A percentile compares a stretch with the other conserved stretches of the same genome.
These are phyloP conservation scores for Syrrhaptes paradoxus DNA, from an alignment of 2,113 vertebrate genomes.

Conservation along the genomic window DNA sequence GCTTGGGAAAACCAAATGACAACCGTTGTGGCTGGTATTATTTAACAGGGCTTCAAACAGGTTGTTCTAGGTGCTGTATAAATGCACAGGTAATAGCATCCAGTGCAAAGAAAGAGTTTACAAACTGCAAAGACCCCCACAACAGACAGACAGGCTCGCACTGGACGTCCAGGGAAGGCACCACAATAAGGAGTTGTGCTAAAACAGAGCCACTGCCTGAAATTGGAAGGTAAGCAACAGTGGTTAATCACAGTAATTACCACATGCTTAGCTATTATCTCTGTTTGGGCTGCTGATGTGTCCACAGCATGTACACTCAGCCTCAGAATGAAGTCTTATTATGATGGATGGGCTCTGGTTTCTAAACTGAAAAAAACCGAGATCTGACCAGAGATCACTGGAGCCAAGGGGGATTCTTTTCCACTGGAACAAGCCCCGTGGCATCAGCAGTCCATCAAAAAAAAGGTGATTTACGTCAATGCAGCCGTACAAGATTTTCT, in stretches of 20 bases:
- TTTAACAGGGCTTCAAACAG: neutral
- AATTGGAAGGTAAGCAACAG: neutral
- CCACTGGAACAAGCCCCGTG: conserved; percentile 13
- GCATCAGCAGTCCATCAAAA: conserved; percentile 29
- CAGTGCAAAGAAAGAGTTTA: neutral
- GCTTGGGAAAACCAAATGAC: neutral
- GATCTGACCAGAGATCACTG: neutral
- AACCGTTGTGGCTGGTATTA: neutral
- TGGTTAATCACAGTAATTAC: conserved; percentile 30
- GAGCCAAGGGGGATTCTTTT: conserved; percentile 7
- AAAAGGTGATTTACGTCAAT: conserved; percentile 9
- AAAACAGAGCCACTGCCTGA: neutral
- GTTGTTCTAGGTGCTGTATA: no score
- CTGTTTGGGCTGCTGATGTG: neutral
- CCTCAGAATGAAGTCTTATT: neutral
- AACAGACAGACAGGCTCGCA: neutral
- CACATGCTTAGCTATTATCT: conserved; percentile 13
- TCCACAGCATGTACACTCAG: neutral
- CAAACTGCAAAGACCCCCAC: neutral
- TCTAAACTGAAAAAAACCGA: neutral
- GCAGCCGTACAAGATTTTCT: neutral
- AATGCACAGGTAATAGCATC: neutral
- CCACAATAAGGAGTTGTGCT: neutral
- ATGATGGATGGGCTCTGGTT: conserved; percentile 13
- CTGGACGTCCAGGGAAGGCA: no score